Percentiles rank a stretch among this genome's conserved stretches.
phyloP scores from a whole-genome alignment of 30 jellyfish, hydroid and myxozoan genomes.

The Hydractinia symbiolongicarpus region DNA sequence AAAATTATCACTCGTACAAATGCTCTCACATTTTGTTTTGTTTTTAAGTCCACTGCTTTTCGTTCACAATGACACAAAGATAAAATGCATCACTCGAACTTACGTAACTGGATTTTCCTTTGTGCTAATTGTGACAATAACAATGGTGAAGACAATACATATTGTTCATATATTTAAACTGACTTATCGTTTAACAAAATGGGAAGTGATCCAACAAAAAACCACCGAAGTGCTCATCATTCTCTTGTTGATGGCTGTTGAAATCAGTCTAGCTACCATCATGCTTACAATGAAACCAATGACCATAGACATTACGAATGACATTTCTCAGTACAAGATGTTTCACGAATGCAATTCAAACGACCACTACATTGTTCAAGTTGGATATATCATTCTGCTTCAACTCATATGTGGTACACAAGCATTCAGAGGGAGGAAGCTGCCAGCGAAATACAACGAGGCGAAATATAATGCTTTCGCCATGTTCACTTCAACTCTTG shows the following conservation, averaged over 20 bases:
- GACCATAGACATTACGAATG: not conserved
- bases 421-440: constrained; percentile 23
- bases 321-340: not conserved
- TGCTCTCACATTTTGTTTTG: constrained; percentile 15
- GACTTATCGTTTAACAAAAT: constrained; percentile 4
- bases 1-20: constrained; percentile 13
- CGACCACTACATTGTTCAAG: not conserved
- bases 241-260: not conserved
- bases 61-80: constrained; percentile 11
- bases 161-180: constrained; percentile 16
- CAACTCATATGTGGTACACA: constrained; percentile 33
- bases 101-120: constrained; percentile 9
- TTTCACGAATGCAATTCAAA: not conserved
- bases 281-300: constrained; percentile 1
- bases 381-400: constrained; percentile 2
- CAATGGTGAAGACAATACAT: constrained; percentile 24
- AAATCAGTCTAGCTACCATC: not conserved
- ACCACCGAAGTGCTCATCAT: constrained; percentile 15
- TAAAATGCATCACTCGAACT: constrained; percentile 11
- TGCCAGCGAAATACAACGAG: constrained; percentile 36
- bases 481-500: constrained; percentile 27
- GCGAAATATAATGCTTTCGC: constrained; percentile 35
- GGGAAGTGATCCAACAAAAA: constrained; percentile 24
- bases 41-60: not conserved
- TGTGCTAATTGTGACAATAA: constrained; percentile 1